Evolutionary conservation across 1,140 invertebrate genomes (phyloP).

Genomic region (Drosophila azteca): DNA sequence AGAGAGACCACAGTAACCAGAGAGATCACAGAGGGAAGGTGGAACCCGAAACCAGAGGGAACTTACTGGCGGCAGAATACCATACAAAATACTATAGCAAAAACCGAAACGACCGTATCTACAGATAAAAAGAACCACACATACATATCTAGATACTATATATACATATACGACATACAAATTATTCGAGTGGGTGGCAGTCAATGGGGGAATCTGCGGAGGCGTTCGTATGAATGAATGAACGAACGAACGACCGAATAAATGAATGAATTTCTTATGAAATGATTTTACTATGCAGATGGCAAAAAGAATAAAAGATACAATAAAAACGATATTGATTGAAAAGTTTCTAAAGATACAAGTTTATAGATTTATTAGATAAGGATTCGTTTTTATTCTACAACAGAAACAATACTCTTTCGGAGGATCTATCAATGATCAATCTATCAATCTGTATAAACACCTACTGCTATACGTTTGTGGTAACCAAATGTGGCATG

Average conservation of each 20-base stretch:
- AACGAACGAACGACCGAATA: slow-evolving; percentile 20
- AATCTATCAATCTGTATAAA: too few relatives aligned
- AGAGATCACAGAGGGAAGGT: neutral
- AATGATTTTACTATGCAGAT: slow-evolving; percentile 22
- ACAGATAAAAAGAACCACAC: slow-evolving; percentile 35
- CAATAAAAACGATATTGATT: too few relatives aligned
- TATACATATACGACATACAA: slow-evolving; percentile 9
- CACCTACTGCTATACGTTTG: too few relatives aligned
- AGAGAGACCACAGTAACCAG: slow-evolving; percentile 31
- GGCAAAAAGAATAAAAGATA: neutral
- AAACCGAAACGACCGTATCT: slow-evolving; percentile 18
- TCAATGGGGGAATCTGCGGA: slow-evolving; percentile 16
- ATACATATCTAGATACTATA: neutral
- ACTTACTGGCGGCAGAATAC: slow-evolving; percentile 1
- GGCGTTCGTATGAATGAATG: slow-evolving; percentile 35
- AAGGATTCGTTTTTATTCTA: too few relatives aligned
- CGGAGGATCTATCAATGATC: too few relatives aligned
- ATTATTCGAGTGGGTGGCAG: slow-evolving; percentile 23
- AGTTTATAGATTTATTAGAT: too few relatives aligned
- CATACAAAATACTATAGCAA: slow-evolving; percentile 1
- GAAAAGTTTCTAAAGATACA: too few relatives aligned
- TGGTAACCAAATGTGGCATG: too few relatives aligned
- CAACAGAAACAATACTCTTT: too few relatives aligned
- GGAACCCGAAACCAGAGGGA: too few relatives aligned
- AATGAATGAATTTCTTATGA: slow-evolving; percentile 46